Conservation (phyloP, 1,140 invertebrate genomes). For the Hypothenemus hampei region DNA sequence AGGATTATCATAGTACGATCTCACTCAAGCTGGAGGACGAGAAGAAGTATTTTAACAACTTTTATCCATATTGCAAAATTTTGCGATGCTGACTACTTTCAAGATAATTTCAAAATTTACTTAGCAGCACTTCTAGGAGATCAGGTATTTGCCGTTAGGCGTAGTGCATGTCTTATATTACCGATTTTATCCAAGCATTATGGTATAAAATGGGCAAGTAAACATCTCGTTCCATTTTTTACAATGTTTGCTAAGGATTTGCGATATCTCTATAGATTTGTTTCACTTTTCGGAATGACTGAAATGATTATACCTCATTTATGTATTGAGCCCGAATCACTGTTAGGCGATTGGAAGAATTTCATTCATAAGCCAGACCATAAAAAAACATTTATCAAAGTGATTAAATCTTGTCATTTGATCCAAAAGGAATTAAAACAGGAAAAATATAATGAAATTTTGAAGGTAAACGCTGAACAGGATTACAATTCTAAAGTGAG, state of each 20-base stretch:
- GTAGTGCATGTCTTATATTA: constrained; percentile 36
- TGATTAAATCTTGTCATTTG: constrained; percentile 24
- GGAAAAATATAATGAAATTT: constrained; percentile 22
- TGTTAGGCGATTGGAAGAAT: constrained; percentile 25
- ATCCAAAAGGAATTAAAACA: constrained; percentile 26
- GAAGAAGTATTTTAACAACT: constrained; percentile 35
- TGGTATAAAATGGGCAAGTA: constrained; percentile 35
- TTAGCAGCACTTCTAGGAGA: constrained; percentile 38
- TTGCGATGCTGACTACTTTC: constrained; percentile 36
- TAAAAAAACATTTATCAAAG: constrained; percentile 21
- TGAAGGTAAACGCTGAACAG: constrained; percentile 18
- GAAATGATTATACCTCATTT: constrained; percentile 38
- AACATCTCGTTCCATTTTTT: constrained; percentile 32
- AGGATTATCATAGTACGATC: constrained; percentile 33
- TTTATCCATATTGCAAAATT: constrained; percentile 38
- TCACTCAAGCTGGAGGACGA: constrained; percentile 36
- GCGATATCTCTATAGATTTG: constrained; percentile 35
- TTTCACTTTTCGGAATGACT: constrained; percentile 37
- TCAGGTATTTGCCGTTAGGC: constrained; percentile 35
- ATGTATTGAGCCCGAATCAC: constrained; percentile 6
- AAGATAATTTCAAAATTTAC: constrained; percentile 35
- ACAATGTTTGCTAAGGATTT: constrained; percentile 30
- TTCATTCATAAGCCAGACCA: constrained; percentile 1
- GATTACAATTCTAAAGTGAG: constrained; percentile 18
- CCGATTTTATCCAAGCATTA: constrained; percentile 39